These are phyloP conservation scores for Cavia aperea DNA, from an alignment of 2,113 vertebrate species.

Conservation along the genomic window DNA sequence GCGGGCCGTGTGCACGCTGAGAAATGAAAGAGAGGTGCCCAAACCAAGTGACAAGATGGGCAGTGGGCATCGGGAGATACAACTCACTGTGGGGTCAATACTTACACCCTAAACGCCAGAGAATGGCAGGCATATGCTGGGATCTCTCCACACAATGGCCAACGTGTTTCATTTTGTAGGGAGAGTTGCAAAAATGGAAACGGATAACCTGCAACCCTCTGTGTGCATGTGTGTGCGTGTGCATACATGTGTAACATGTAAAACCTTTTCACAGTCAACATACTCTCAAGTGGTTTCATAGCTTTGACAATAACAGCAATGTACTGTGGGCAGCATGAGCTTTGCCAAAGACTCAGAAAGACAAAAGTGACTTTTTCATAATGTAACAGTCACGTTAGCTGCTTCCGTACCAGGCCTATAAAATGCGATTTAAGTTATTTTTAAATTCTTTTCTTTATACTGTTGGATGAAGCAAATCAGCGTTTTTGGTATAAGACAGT, in stretches of 20 bases:
- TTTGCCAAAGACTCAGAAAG: not conserved
- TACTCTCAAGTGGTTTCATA: not conserved
- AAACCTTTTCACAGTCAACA: not conserved
- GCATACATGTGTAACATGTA: not conserved
- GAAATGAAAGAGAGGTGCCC: not conserved
- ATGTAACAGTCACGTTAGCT: not conserved
- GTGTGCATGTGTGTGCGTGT: not conserved
- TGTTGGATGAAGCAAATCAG: not conserved
- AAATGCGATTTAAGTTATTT: not conserved
- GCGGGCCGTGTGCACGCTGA: not conserved
- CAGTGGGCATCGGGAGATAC: not conserved
- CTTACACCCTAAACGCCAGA: not conserved
- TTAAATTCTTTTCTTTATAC: not conserved
- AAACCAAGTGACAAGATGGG: not conserved
- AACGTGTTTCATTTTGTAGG: not conserved
- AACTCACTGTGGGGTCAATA: not conserved
- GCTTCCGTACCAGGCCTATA: not conserved
- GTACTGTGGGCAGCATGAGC: not conserved
- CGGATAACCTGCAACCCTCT: not conserved
- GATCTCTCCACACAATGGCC: not conserved
- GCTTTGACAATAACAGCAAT: not conserved
- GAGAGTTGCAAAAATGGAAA: not conserved
- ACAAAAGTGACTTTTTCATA: not conserved
- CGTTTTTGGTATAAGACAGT: not conserved
- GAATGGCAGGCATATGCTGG: fast-evolving